Evolutionary conservation across 1,140 invertebrate genomes (phyloP), one percentile per base, ranked within the genome.

Genomic region (Brachionus rotundiformis): DNA sequence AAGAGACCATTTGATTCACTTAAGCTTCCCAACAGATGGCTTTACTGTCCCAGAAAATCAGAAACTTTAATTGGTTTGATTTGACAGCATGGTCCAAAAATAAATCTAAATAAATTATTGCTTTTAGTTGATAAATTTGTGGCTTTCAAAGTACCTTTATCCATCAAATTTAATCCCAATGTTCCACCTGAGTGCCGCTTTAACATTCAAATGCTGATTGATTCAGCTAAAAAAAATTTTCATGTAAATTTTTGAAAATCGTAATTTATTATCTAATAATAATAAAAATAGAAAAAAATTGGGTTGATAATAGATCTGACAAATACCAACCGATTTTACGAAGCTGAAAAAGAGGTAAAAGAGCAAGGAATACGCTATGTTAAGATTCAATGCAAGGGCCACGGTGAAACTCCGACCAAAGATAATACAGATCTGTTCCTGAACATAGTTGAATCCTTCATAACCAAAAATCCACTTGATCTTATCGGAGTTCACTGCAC

Each of bases 251-350:
- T n/a, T n/a, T n/a, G n/a, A 27, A 11, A 31, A 2, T 76, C 44
- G n/a, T 29, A 82, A 29, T 63, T 82, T 27, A 54, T 82, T 65
- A 39, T 11, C 75, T 47, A 11, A 39, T 65, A 39, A 23, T 73
- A 73, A 44, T 68, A 82, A 29, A 59, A 33, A 27, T 13, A 94
- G 92, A 85, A 92, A 10, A 95, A 94, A 85, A 88, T 99, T 65
- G 96, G 96, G 0, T 87, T 99, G 16, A 95, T 96, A 94, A 93
- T 99, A 82, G 95, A 98, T 88, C 89, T 99, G 61, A 98, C 96
- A 3, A 96, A 98, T 85, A 98, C 97, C 3, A 91, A 89, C 81
- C 90, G 96, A 79, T 99, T 96, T 88, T 99, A 99, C 86, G 90
- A 95, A 83, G 92, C 92, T 82, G 86, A 89, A 19, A 91, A 92